A percentile compares a stretch with the other conserved stretches of the same genome.
Evolutionary conservation across 2,888 invertebrate genomes (phyloP).

Genomic region (Chaetoderma sp.): DNA sequence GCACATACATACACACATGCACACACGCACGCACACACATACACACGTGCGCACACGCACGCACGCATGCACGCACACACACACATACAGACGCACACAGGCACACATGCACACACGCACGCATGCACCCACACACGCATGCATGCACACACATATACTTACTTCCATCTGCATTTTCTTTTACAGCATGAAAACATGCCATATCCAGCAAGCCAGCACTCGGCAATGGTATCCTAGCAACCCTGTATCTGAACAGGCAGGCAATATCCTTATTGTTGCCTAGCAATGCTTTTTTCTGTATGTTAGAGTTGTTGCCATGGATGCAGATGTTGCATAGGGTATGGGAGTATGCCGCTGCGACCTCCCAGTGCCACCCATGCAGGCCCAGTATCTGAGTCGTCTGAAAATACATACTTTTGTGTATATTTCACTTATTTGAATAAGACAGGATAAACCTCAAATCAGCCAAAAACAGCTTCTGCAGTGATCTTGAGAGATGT

Average conservation of each 20-base stretch:
- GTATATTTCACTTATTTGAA: no score
- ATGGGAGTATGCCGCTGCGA: slow-evolving; percentile 63
- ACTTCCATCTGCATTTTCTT: slow-evolving; percentile 58
- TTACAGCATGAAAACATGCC: slow-evolving; percentile 54
- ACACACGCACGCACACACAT: no score
- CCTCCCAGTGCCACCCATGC: slow-evolving; percentile 68
- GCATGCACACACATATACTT: no score
- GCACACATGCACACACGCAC: no score
- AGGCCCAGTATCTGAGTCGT: slow-evolving; percentile 54
- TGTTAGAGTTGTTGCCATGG: slow-evolving; percentile 56
- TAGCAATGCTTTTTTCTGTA: slow-evolving; percentile 65
- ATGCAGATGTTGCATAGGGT: slow-evolving; percentile 62
- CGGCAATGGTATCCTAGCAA: slow-evolving; percentile 43
- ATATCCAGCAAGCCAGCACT: slow-evolving; percentile 65
- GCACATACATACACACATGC: no score
- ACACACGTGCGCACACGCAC: no score
- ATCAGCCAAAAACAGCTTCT: no score
- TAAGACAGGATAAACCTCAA: background rate
- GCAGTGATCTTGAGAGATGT: no score
- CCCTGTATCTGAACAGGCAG: slow-evolving; percentile 43
- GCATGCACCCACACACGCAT: no score
- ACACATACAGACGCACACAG: no score
- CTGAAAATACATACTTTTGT: no score
- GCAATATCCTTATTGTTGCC: slow-evolving; percentile 51
- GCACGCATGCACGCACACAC: no score